Percentiles rank a stretch among this genome's conserved stretches.
Conservation (phyloP, 2,113 vertebrate genomes). For the Spermophilus dauricus region DNA sequence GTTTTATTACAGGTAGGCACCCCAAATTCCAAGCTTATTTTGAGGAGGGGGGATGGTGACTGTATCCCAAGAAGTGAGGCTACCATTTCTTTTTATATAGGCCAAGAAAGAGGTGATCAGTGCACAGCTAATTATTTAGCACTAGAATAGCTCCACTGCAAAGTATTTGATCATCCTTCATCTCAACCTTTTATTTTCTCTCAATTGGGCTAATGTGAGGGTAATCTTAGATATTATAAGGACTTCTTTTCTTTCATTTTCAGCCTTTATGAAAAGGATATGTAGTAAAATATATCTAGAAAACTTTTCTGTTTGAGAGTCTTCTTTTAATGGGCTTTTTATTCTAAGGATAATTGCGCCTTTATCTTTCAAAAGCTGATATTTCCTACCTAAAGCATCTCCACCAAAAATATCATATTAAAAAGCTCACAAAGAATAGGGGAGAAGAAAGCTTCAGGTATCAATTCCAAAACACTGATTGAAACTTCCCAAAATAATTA, state of each 20-base stretch:
- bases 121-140: slow-evolving; percentile 62
- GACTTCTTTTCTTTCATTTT: slow-evolving; percentile 46
- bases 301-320: slow-evolving; percentile 72
- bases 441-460: slow-evolving; percentile 72
- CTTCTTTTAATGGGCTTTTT: slow-evolving; percentile 76
- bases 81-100: slow-evolving; percentile 29
- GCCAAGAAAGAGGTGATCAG: slow-evolving; percentile 49
- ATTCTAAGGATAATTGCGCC: slow-evolving; percentile 78
- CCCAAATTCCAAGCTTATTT: not conserved
- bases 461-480: slow-evolving; percentile 80
- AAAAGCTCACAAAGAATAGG: slow-evolving; percentile 73
- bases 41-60: fast-evolving
- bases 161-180: slow-evolving; percentile 27
- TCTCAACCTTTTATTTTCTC: slow-evolving; percentile 50
- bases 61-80: not conserved
- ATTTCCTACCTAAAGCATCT: slow-evolving; percentile 73
- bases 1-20: not conserved
- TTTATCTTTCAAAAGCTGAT: slow-evolving; percentile 80
- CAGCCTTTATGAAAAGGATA: slow-evolving; percentile 71
- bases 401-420: slow-evolving; percentile 72
- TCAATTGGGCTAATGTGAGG: slow-evolving; percentile 67
- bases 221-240: slow-evolving; percentile 75
- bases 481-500: slow-evolving; percentile 80
- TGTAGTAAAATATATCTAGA: slow-evolving; percentile 77
- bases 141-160: slow-evolving; percentile 10